Percentiles rank a stretch among this genome's conserved stretches.
phyloP scores from a whole-genome alignment of 2,888 invertebrate species.

The Drosophila glabriapex region DNA sequence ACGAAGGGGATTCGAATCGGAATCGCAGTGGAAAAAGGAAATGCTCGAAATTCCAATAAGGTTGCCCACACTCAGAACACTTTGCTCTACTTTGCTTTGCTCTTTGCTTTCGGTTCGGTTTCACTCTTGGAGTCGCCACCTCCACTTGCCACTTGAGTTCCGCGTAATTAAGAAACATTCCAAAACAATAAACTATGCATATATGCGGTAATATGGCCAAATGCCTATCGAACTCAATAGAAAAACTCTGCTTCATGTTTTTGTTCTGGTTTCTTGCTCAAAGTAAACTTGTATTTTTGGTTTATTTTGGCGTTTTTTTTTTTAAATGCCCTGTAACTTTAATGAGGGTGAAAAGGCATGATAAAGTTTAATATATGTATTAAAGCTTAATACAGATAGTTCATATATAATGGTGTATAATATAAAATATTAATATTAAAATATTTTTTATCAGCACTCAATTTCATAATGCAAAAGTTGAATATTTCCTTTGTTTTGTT shows the following conservation, averaged over 20 bases:
- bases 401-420: too few species aligned
- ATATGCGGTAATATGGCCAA: conserved; percentile 49
- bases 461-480: too few species aligned
- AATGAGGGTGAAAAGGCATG: not conserved
- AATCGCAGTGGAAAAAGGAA: conserved; percentile 59
- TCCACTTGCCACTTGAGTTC: conserved; percentile 73
- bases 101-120: conserved; percentile 24
- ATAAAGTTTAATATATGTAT: not conserved
- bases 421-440: too few species aligned
- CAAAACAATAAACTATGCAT: conserved; percentile 71
- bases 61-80: conserved; percentile 26
- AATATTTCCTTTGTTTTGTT: not conserved
- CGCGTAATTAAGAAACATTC: conserved; percentile 78
- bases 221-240: conserved; percentile 65
- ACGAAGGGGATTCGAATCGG: conserved; percentile 29
- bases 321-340: conserved; percentile 29
- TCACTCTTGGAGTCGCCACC: conserved; percentile 14
- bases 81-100: conserved; percentile 17
- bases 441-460: too few species aligned
- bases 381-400: not conserved
- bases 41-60: conserved; percentile 67
- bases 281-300: conserved; percentile 55
- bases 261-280: conserved; percentile 37
- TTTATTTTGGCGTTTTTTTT: conserved; percentile 31
- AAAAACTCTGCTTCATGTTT: conserved; percentile 42